A percentile compares a stretch with the other conserved stretches of the same genome.
Conservation (phyloP, 2,113 vertebrate species). For the Stigmatopora nigra region DNA sequence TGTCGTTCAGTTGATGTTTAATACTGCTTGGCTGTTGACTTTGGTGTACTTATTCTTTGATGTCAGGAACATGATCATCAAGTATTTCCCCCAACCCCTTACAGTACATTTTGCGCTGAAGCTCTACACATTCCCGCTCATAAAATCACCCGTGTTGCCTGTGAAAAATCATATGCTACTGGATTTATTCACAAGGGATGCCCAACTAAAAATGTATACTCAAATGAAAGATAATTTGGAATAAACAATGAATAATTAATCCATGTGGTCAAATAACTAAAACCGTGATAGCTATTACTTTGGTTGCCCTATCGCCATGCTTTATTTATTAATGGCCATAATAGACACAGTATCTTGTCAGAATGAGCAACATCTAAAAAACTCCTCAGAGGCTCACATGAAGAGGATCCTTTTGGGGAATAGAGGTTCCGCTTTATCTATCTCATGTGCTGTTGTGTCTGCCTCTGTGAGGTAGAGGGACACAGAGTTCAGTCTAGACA, state of each 20-base stretch:
- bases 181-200: slow-evolving; percentile 57
- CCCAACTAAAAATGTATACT: slow-evolving; percentile 59
- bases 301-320: slow-evolving; percentile 65
- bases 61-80: slow-evolving; percentile 67
- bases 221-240: slow-evolving; percentile 65
- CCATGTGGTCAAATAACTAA: slow-evolving; percentile 68
- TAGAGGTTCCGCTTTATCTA: slow-evolving; percentile 51
- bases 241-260: slow-evolving; percentile 75
- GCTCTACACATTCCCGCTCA: slow-evolving; percentile 29
- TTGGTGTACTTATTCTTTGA: slow-evolving; percentile 63
- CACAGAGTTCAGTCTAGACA: slow-evolving; percentile 53
- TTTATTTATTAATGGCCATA: slow-evolving; percentile 68
- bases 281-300: slow-evolving; percentile 70
- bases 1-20: slow-evolving; percentile 57
- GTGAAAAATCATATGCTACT: slow-evolving; percentile 49
- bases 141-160: slow-evolving; percentile 47
- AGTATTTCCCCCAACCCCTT: slow-evolving; percentile 48
- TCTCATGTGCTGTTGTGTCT: slow-evolving; percentile 35
- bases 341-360: slow-evolving; percentile 58
- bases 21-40: slow-evolving; percentile 59
- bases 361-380: slow-evolving; percentile 48
- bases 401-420: slow-evolving; percentile 43
- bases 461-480: slow-evolving; percentile 38
- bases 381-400: slow-evolving; percentile 38
- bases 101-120: slow-evolving; percentile 45